Evolutionary conservation across 1,140 invertebrate species (phyloP), one percentile per base, ranked within the genome.

Genomic region (Rhopalosiphum maidis): DNA sequence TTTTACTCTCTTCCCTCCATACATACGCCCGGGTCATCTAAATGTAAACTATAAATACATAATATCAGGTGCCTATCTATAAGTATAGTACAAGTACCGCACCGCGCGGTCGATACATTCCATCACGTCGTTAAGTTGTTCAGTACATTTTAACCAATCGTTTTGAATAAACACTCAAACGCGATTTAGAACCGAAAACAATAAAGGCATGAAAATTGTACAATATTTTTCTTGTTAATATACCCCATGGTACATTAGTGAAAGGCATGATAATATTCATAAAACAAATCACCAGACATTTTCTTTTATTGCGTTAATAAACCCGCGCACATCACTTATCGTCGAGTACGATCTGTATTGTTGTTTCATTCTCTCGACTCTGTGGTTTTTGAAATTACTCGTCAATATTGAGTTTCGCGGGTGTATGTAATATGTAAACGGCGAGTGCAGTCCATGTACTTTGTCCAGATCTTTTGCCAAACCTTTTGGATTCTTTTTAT

Each of bases 181-280:
- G 25, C 41, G 25, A 15, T 85, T 85, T 25, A 43, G 6, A 43
- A 46, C 60, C 41, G 5, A 86, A 86, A 86, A 86, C 25, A 86
- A 86, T 86, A 86, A 43, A 43, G 25, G 22, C 5, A 43, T 9
- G 37, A 21, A 41, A 41, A 83, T 21, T 18, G 85, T 46, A 43
- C 85, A 86, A 77, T 77, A 77, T 86, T 86, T 86, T 30, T 86
- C 43, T 86, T 86, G 37, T 86, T 86, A 86, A 86, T 86, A 77
- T n/a, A 86, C 85, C 9, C 85, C 25, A 7, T 25, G 9, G 25
- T 86, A 46, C 85, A 86, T 86, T 89, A 89, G 87, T 23, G 5
- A 54, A 55, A 41, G 35, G 88, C 48, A 55, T 9, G 51, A 55
- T 55, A 89, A 89, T 89, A 89, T 55, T 55, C 48, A 55, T 55